Conservation (phyloP, 2,888 invertebrate species). For the Theodoxus fluviatilis region DNA sequence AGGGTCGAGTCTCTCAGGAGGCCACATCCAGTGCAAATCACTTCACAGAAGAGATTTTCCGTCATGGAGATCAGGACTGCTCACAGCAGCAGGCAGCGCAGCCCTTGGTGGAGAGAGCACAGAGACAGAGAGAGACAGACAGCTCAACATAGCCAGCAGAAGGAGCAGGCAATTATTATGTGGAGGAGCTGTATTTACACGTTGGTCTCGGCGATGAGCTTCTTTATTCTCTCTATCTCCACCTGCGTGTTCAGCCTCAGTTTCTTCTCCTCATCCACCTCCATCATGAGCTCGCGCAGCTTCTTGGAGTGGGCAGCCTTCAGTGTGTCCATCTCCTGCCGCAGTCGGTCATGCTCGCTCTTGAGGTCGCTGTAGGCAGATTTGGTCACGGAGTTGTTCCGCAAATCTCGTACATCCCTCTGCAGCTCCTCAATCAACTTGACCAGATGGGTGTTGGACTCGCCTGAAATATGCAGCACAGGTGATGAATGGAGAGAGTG, state of each 20-base stretch:
- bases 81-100: no score
- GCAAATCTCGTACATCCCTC: constrained; percentile 47
- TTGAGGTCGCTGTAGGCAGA: constrained; percentile 82
- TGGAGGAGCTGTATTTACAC: no score
- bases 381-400: constrained; percentile 67
- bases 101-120: no score
- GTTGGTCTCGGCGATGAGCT: constrained; percentile 53
- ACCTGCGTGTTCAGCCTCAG: constrained; percentile 64
- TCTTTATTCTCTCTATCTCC: constrained; percentile 65
- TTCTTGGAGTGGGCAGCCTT: constrained; percentile 46
- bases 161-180: no score
- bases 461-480: constrained; percentile 8
- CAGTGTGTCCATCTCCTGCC: constrained; percentile 49
- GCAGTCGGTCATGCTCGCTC: constrained; percentile 55
- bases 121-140: no score
- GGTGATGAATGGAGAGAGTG: no score
- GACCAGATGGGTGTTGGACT: constrained; percentile 22
- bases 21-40: no score
- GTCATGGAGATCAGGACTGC: no score
- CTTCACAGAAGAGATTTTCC: no score
- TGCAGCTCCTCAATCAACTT: constrained; percentile 37
- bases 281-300: constrained; percentile 57
- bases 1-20: no score
- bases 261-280: constrained; percentile 66
- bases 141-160: no score